Percentiles rank a stretch among this genome's conserved stretches.
Evolutionary conservation across 2,888 invertebrate species (phyloP).

Genomic region (Calliphora vomitoria): DNA sequence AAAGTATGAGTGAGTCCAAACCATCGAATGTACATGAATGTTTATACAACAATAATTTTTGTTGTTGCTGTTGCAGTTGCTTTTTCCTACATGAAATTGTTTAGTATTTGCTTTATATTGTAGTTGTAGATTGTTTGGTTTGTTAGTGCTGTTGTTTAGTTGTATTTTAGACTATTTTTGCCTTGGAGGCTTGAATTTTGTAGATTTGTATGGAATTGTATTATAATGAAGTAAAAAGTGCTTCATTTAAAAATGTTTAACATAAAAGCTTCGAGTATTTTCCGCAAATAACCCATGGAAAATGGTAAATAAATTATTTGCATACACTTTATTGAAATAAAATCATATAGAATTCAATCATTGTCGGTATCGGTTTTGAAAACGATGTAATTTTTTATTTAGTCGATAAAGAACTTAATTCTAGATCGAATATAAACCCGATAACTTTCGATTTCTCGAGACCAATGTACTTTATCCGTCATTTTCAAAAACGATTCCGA

Average conservation of each 20-base stretch:
- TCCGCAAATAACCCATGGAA: conserved; percentile 55
- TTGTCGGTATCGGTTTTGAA: no score
- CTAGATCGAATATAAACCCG: no score
- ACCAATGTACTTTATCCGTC: no score
- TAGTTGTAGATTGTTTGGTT: conserved; percentile 59
- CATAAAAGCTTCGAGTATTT: conserved; percentile 59
- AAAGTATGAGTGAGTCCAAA: conserved; percentile 61
- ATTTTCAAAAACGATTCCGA: no score
- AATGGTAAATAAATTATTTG: background rate
- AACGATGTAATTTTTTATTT: no score
- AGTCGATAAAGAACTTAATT: no score
- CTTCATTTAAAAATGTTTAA: conserved; percentile 65
- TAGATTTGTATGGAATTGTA: conserved; percentile 61
- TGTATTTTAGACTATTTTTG: conserved; percentile 49
- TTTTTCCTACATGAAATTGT: conserved; percentile 47
- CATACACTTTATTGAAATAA: no score
- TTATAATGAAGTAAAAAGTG: conserved; percentile 71
- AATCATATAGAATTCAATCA: no score
- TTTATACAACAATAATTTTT: conserved; percentile 58
- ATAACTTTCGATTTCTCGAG: no score
- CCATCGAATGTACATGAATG: conserved; percentile 55
- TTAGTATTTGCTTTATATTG: conserved; percentile 64
- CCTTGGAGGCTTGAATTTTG: conserved; percentile 64
- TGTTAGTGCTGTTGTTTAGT: conserved; percentile 40
- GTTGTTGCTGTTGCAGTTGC: conserved; percentile 20